Evolutionary conservation across 37 sponge, comb jelly and placozoan species (phyloP), one percentile per base, ranked within the genome.

Genomic region (Theonella swinhoei): DNA sequence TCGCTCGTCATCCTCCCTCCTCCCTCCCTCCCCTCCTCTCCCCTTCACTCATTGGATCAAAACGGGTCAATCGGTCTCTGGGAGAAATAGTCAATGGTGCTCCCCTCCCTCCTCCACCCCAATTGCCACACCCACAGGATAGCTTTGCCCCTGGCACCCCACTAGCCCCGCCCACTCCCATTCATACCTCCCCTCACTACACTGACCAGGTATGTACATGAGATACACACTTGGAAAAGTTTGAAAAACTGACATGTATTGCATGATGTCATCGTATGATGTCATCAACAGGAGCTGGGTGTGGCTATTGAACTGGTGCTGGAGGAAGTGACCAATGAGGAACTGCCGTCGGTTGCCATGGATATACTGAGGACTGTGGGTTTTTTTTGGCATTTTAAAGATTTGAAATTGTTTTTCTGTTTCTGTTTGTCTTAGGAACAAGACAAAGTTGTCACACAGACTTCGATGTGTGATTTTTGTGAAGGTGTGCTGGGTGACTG

Each of bases 61-160:
- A 71, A 35, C 25, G 69, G 68, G 70, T 40, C 26, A 58, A 42
- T 59, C 23, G 32, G 1, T 4, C 7, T 38, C 31, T 29, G 14
- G 32, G 42, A n/a, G 60, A 91, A 88, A 77, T 87, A 17, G 81
- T 92, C n/a, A 67, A 92, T 41, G 92, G 92, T 17, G 78, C 81
- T 2, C 80, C 92, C 43, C 88, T 92, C 71, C 92, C 88, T 24
- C 30, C 82, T 20, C 65, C 79, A 1, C 74, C 59, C 7, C 1
- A 26, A 73, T 24, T 59, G 36, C 91, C 87, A 77, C 62, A 62
- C 41, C 92, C 92, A 0, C 62, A 84, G 60, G 79, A 36, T 23
- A 92, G 92, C 68, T 92, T 92, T 60, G n/a, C 78, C 7, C 14
- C 74, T 23, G 40, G 64, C 22, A 54, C 41, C 3, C 62, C 28